These are phyloP conservation scores for Bicyclus anynana DNA, from an alignment of 1,140 invertebrate genomes.

Conservation along the genomic window DNA sequence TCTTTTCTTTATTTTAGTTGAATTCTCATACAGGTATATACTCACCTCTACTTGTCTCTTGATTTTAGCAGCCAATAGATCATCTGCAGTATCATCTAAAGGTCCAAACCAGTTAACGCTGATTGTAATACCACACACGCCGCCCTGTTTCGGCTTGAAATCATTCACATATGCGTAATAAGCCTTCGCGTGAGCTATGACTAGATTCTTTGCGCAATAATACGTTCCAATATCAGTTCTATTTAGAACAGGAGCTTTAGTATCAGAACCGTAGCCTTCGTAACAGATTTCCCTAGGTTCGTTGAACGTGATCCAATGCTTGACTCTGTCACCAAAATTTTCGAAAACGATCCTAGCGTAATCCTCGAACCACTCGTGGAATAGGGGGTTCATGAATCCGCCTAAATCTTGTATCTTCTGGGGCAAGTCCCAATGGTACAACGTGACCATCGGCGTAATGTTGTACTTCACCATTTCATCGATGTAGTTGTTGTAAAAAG, in stretches of 20 bases:
- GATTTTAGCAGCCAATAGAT: slow-evolving; percentile 73
- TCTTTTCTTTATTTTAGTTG: too few species aligned
- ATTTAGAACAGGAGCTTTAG: slow-evolving; percentile 53
- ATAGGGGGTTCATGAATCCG: slow-evolving; percentile 49
- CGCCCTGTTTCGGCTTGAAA: slow-evolving; percentile 51
- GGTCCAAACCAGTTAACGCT: slow-evolving; percentile 77
- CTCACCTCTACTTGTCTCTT: slow-evolving; percentile 38
- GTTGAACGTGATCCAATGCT: slow-evolving; percentile 69
- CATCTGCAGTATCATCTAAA: slow-evolving; percentile 57
- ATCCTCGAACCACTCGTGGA: slow-evolving; percentile 47
- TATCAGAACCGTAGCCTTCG: slow-evolving; percentile 45
- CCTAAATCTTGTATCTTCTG: slow-evolving; percentile 48
- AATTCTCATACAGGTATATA: too few species aligned
- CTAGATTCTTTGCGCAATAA: slow-evolving; percentile 73
- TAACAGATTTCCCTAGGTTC: slow-evolving; percentile 58
- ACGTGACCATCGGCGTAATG: slow-evolving; percentile 57
- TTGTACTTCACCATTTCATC: slow-evolving; percentile 53
- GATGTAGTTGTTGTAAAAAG: slow-evolving; percentile 79
- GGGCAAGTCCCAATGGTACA: slow-evolving; percentile 33
- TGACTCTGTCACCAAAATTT: slow-evolving; percentile 68
- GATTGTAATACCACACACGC: slow-evolving; percentile 77
- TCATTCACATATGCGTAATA: slow-evolving; percentile 65
- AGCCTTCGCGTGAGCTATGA: slow-evolving; percentile 78
- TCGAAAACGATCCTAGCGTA: slow-evolving; percentile 70
- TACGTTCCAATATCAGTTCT: slow-evolving; percentile 62